Conservation (phyloP, 2,888 invertebrate genomes). For the Creontiades dilutus region DNA sequence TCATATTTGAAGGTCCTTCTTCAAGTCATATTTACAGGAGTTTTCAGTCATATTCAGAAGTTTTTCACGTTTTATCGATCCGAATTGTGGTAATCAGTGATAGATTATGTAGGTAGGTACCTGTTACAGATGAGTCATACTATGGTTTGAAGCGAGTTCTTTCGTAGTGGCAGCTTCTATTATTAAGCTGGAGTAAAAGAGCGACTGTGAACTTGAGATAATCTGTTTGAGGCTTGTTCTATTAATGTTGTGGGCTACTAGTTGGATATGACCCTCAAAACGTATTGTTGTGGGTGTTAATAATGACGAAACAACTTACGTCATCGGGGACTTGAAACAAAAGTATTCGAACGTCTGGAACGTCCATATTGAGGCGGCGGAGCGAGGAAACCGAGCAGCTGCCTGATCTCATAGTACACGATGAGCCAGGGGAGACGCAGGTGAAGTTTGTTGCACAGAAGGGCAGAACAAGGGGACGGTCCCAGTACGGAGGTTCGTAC, state of each 20-base stretch:
- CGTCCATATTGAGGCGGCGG: background rate
- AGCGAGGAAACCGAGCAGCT: background rate
- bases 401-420: background rate
- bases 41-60: too few relatives aligned
- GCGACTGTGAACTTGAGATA: background rate
- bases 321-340: background rate
- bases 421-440: background rate
- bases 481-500: background rate
- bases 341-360: background rate
- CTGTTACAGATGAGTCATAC: too few relatives aligned
- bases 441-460: background rate
- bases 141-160: too few relatives aligned
- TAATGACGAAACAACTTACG: background rate
- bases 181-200: background rate
- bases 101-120: too few relatives aligned
- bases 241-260: background rate
- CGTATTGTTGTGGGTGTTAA: background rate
- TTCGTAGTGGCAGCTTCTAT: background rate
- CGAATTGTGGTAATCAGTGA: too few relatives aligned
- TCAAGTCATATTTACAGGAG: too few relatives aligned
- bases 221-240: background rate
- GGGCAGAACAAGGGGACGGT: background rate
- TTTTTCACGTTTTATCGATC: too few relatives aligned
- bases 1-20: too few relatives aligned
- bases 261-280: background rate